Evolutionary conservation across 1,140 invertebrate species (phyloP), one percentile per base, ranked within the genome.

Genomic region (Diorhabda sublineata): DNA sequence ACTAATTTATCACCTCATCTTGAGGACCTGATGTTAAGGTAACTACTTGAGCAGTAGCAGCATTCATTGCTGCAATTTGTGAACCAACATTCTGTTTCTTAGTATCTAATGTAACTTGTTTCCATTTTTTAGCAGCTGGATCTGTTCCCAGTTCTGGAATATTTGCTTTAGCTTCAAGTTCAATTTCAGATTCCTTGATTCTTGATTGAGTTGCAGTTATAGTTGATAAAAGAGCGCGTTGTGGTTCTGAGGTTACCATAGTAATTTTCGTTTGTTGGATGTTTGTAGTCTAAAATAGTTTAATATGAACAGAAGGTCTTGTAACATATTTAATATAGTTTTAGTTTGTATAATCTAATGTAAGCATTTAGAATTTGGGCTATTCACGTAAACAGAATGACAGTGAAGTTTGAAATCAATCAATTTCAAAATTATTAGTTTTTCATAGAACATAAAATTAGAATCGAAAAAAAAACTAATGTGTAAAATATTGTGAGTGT

Each of bases 61-160:
- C 97, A 85, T 97, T 99, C 96, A 99, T 99, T 45, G 97, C 97
- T 7, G 97, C 97, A 74, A 99, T 92, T 82, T 99, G 95, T 47
- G 94, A 95, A 47, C 94, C 94, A 26, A 99, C 93, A 75, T 93
- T 96, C 82, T 99, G 96, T 78, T 97, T 96, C 79, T 96, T 96
- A 8, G 96, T 94, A 81, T 98, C 97, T 78, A 98, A 85, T 3
- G 92, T 94, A 61, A 92, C 92, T 78, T 97, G 93, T 80, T 94
- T 95, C 95, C 96, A 98, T 85, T 94, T 91, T 71, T 93, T 85
- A 1, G 94, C 94, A 2, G 91, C 91, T 59, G 92, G 85, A 81
- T 96, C 95, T 11, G 86, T 90, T 41, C 95, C 95, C 45, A 97
- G 83, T 68, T 91, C 89, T 2, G 93, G 94, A 56, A 97, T 84